Percentiles rank a stretch among this genome's conserved stretches.
These are phyloP conservation scores for Tragelaphus buxtoni DNA, from an alignment of 2,113 vertebrate genomes.

Conservation along the genomic window DNA sequence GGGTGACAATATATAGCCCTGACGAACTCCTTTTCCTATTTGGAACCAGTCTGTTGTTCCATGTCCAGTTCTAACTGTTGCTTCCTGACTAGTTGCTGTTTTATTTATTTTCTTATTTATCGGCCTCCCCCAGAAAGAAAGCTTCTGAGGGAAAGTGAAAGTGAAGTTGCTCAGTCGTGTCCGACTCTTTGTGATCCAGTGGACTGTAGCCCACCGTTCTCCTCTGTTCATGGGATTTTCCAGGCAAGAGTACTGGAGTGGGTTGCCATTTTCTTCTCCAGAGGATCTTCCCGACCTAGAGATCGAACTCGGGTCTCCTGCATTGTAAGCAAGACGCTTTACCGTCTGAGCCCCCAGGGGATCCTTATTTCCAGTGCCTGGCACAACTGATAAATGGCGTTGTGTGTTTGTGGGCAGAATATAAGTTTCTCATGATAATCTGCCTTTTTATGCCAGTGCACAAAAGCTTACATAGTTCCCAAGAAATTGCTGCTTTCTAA, in stretches of 20 bases:
- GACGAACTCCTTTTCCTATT: not conserved
- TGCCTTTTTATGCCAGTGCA: not conserved
- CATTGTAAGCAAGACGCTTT: too few relatives aligned
- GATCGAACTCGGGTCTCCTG: too few relatives aligned
- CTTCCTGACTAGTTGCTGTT: not conserved
- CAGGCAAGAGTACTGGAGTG: too few relatives aligned
- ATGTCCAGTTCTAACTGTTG: not conserved
- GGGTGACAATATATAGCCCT: not conserved
- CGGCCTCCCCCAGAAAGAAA: not conserved
- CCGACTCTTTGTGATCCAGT: too few relatives aligned
- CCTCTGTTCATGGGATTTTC: too few relatives aligned
- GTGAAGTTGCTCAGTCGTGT: too few relatives aligned
- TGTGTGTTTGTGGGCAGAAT: not conserved
- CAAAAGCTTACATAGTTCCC: not conserved
- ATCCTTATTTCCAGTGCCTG: not conserved
- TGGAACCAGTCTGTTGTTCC: not conserved
- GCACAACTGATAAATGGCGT: not conserved
- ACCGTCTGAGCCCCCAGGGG: too few relatives aligned
- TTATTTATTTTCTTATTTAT: constrained; percentile 21
- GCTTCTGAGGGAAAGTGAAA: not conserved
- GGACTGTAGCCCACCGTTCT: too few relatives aligned
- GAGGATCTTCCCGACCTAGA: too few relatives aligned
- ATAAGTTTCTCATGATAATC: not conserved
- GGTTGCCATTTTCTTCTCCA: too few relatives aligned
- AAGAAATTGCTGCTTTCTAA: not conserved